Base-by-base conservation (phyloP, 1,140 invertebrate species). In the Drosophila hydei region DNA sequence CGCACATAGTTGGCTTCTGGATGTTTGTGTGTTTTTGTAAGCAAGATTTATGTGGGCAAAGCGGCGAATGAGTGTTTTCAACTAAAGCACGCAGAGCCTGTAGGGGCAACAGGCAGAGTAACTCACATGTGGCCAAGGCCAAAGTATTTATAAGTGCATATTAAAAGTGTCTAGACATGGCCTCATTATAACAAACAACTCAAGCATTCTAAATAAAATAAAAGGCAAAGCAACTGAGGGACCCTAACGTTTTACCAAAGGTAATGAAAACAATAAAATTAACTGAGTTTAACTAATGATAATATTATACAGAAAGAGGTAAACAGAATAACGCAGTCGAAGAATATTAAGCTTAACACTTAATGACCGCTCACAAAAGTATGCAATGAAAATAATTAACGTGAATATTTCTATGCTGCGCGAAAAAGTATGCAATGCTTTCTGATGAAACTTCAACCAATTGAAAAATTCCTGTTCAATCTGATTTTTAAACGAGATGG, bases 131-230 rank as follows among this genome's bases (percentile, higher is more conserved):
- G 36, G 52, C 23, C 56, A 58, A 58, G 42, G 61, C 45, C 56
- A 60, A 54, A 70, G 55, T 67, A 72, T 84, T 62, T 73, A 76
- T 61, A 85, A 55, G 43, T 64, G 30, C 79, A 84, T 79, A 84
- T 83, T 85, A 80, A 77, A 84, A 85, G 56, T 79, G 80, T 84
- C 80, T 84, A 84, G 80, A 84, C 80, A 63, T 52, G 36, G 72
- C 45, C 75, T 72, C 72, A 79, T 78, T 84, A 84, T 61, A 52
- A 50, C 45, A 61, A 65, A 27, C 60, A 74, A 75, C 54, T 79
- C 55, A 42, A 54, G 48, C 77, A 76, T 74, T 69, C 38, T n/a
- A n/a, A n/a, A n/a, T n/a, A n/a, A n/a, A n/a, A n/a, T 69, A 36
- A 79, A 62, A 42, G 9, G 27, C 27, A 30, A 45, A 56, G n/a